phyloP scores from a whole-genome alignment of 1,140 invertebrate species.

The Nixonia krombeini region DNA sequence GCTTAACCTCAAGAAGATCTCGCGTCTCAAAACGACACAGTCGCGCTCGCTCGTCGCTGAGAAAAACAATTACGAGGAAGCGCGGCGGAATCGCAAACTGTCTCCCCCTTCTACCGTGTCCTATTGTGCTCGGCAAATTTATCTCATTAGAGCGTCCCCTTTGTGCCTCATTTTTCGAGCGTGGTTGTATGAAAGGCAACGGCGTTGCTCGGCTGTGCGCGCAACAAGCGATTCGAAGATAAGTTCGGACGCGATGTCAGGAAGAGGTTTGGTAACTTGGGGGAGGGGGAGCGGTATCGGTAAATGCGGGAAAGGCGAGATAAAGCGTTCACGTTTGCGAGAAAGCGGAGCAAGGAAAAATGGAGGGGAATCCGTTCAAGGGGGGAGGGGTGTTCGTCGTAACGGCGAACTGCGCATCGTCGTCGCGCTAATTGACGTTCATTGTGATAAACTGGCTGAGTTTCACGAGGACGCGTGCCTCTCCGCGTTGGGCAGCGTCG shows the following conservation, averaged over 20 bases:
- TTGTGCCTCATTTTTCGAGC: constrained; percentile 2
- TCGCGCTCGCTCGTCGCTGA: too few species aligned
- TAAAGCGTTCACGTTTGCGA: background rate
- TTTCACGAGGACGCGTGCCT: too few species aligned
- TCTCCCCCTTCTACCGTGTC: background rate
- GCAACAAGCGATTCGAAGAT: constrained; percentile 4
- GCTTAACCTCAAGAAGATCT: too few species aligned
- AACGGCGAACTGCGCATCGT: too few species aligned
- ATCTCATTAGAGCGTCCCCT: constrained; percentile 2
- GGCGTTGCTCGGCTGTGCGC: background rate
- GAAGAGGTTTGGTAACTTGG: too few species aligned
- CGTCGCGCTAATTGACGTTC: too few species aligned
- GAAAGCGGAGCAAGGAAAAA: background rate
- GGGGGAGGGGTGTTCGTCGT: too few species aligned
- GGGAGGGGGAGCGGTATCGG: too few species aligned
- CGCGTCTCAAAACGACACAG: too few species aligned
- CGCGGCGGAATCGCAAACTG: background rate
- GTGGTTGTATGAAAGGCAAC: constrained; percentile 2
- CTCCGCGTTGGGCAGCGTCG: too few species aligned
- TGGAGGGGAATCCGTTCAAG: background rate
- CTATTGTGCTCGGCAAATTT: constrained; percentile 2
- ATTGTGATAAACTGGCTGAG: too few species aligned
- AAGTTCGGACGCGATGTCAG: background rate
- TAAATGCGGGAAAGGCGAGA: too few species aligned
- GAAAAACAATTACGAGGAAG: background rate